phyloP scores from a whole-genome alignment of 2,113 vertebrate genomes.

The Coregonus clupeaformis region DNA sequence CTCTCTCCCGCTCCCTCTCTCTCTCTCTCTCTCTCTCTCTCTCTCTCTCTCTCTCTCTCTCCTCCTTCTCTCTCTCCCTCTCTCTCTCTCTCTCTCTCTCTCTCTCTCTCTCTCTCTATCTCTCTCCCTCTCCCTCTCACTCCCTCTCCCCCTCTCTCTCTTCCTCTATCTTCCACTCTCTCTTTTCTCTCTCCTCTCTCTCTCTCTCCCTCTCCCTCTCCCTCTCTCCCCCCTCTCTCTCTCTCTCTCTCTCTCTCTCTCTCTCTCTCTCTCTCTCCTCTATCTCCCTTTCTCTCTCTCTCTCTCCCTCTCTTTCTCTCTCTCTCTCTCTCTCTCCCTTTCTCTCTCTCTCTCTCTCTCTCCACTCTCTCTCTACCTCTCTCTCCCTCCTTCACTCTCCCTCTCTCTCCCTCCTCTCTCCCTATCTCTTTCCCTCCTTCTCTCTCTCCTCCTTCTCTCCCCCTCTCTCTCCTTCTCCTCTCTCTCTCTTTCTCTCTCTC shows the following conservation, averaged over 20 bases:
- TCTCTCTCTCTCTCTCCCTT: neutral
- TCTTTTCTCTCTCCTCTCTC: neutral
- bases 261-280: neutral
- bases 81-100: neutral
- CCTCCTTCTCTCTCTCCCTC: too few species aligned
- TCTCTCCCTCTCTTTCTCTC: neutral
- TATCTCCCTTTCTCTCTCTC: neutral
- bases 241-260: too few species aligned
- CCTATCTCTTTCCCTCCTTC: neutral
- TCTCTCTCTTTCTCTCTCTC: neutral
- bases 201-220: neutral
- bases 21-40: neutral
- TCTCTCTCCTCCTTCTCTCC: neutral
- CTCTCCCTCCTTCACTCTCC: neutral
- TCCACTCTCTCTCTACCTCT: neutral
- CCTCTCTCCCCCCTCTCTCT: too few species aligned
- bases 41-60: neutral
- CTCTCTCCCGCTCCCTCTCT: neutral
- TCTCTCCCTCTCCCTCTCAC: neutral
- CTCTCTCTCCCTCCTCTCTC: neutral
- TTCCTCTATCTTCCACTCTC: neutral
- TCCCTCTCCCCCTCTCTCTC: neutral
- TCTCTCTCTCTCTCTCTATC: neutral
- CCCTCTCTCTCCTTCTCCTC: too few species aligned
- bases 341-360: neutral